These are phyloP conservation scores for Drosophila suboccidentalis DNA, from an alignment of 2,888 invertebrate species.

Conservation along the genomic window DNA sequence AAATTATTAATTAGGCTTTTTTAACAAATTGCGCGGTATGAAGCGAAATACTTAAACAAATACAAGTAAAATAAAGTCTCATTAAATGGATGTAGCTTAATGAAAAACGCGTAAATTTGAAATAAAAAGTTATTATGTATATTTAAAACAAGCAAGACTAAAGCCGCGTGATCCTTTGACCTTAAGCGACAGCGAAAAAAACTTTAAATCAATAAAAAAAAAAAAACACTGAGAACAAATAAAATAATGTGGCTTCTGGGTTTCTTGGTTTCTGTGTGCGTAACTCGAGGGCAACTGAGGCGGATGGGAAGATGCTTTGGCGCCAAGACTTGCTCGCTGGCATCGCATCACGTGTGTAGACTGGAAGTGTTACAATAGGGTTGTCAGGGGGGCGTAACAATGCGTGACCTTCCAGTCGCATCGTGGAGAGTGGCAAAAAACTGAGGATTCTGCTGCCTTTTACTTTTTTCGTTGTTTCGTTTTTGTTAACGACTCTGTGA, in stretches of 20 bases:
- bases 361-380: slow-evolving; percentile 54
- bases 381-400: slow-evolving; percentile 36
- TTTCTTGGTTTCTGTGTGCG: slow-evolving; percentile 34
- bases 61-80: slow-evolving; percentile 54
- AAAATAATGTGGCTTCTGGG: slow-evolving; percentile 51
- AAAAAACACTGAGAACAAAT: slow-evolving; percentile 67
- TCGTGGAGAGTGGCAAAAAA: slow-evolving; percentile 23
- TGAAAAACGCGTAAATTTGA: slow-evolving; percentile 51
- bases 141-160: slow-evolving; percentile 44
- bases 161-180: slow-evolving; percentile 30
- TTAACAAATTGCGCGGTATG: slow-evolving; percentile 59
- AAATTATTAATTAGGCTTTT: slow-evolving; percentile 47
- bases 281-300: slow-evolving; percentile 51
- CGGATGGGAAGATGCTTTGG: slow-evolving; percentile 49
- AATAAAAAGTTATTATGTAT: slow-evolving; percentile 41
- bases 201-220: slow-evolving; percentile 45
- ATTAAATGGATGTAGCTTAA: slow-evolving; percentile 50
- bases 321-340: slow-evolving; percentile 42
- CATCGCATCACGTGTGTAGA: slow-evolving; percentile 44
- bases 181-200: slow-evolving; percentile 6
- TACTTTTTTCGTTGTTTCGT: slow-evolving; percentile 34
- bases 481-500: background rate
- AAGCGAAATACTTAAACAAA: slow-evolving; percentile 45
- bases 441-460: slow-evolving; percentile 38
- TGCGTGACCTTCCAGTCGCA: slow-evolving; percentile 42